Percentiles rank a stretch among this genome's conserved stretches.
These are phyloP conservation scores for Cephus pygmeus DNA, from an alignment of 2,888 invertebrate genomes.

Conservation along the genomic window DNA sequence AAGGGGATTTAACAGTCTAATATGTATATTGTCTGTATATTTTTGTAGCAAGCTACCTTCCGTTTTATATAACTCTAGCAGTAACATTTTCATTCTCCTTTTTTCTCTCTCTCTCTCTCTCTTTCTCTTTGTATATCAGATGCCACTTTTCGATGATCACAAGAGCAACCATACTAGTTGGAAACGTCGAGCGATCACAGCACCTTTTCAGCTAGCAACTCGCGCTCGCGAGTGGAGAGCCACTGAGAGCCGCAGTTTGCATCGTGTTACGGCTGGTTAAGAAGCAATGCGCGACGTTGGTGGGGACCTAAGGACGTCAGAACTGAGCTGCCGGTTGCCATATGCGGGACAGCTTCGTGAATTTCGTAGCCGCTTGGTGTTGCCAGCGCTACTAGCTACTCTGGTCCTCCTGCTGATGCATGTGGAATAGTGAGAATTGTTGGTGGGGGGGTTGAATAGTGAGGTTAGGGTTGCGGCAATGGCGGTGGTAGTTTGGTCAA, in stretches of 20 bases:
- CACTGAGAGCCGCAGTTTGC: slow-evolving; percentile 5
- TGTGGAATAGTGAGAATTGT: background rate
- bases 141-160: slow-evolving; percentile 21
- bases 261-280: slow-evolving; percentile 6
- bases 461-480: background rate
- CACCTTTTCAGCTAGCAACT: background rate
- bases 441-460: background rate
- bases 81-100: background rate
- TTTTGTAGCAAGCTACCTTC: background rate
- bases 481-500: slow-evolving; percentile 40
- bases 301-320: background rate
- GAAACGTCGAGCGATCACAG: slow-evolving; percentile 9
- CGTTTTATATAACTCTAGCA: background rate
- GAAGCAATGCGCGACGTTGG: background rate
- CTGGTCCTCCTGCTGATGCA: background rate
- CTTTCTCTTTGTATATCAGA: slow-evolving; percentile 19
- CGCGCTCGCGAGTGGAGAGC: slow-evolving; percentile 13
- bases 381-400: background rate
- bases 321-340: background rate
- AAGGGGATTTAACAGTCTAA: background rate
- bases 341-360: background rate
- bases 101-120: slow-evolving; percentile 4
- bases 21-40: background rate
- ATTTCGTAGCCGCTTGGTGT: background rate
- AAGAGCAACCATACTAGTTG: slow-evolving; percentile 12